Conservation (phyloP, 2,797 vertebrate species). For the Varecia variegata region DNA sequence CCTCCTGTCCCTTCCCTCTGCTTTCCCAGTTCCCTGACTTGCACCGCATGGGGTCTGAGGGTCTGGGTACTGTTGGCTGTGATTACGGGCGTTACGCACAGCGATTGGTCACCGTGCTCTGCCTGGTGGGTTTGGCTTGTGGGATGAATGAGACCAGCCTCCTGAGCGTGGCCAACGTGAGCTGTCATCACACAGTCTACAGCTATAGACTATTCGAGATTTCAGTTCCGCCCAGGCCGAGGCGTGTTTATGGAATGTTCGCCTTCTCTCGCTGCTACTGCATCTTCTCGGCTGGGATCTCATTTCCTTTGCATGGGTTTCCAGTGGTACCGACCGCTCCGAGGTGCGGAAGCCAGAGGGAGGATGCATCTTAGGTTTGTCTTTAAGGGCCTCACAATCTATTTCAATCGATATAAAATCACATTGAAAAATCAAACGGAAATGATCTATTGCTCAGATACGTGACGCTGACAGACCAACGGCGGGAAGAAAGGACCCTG, state of each 20-base stretch:
- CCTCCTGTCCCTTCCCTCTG: background rate
- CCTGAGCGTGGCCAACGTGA: rapidly evolving
- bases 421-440: rapidly evolving
- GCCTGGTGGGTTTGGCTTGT: background rate
- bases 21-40: too few species aligned
- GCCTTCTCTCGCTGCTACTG: background rate
- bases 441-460: background rate
- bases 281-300: background rate
- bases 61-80: rapidly evolving
- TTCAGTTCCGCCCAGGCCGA: too few species aligned
- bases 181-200: rapidly evolving
- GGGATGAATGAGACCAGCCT: too few species aligned
- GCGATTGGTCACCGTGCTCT: rapidly evolving
- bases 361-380: too few species aligned
- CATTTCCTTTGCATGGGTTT: rapidly evolving
- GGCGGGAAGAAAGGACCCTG: rapidly evolving
- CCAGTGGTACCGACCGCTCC: background rate
- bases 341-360: rapidly evolving
- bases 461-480: background rate
- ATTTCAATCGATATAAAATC: background rate
- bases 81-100: rapidly evolving
- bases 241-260: background rate
- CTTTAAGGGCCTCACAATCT: background rate
- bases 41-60: background rate
- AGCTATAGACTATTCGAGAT: rapidly evolving